A percentile compares a stretch with the other conserved stretches of the same genome.
phyloP scores from a whole-genome alignment of 2,113 vertebrate species.

The Poecilia latipinna region DNA sequence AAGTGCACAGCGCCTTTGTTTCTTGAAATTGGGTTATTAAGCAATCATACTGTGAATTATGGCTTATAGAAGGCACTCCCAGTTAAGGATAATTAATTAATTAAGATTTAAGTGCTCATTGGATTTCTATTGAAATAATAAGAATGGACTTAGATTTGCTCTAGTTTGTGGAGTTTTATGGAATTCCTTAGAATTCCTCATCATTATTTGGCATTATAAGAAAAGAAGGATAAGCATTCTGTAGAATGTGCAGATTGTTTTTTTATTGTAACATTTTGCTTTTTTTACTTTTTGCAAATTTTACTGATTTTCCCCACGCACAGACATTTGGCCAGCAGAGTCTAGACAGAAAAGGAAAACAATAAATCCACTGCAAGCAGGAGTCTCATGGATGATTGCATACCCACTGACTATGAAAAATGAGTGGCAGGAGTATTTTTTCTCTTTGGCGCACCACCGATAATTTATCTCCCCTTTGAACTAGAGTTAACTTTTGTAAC shows the following conservation, averaged over 20 bases:
- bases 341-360: background rate
- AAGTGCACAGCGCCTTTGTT: background rate
- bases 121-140: background rate
- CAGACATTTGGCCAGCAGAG: background rate
- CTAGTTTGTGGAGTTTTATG: background rate
- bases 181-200: background rate
- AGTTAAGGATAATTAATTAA: background rate
- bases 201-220: background rate
- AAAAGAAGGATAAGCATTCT: too few species aligned
- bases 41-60: background rate
- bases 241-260: too few species aligned
- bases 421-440: background rate
- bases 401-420: background rate
- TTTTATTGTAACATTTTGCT: background rate
- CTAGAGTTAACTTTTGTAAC: background rate
- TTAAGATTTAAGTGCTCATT: background rate
- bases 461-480: background rate
- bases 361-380: constrained; percentile 13
- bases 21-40: background rate
- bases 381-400: constrained; percentile 8
- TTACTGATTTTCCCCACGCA: constrained; percentile 8
- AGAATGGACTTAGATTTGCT: background rate
- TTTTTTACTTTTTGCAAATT: background rate
- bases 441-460: background rate
- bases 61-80: too few species aligned